phyloP scores from a whole-genome alignment of 2,888 invertebrate genomes.

The Fragum whitleyi region DNA sequence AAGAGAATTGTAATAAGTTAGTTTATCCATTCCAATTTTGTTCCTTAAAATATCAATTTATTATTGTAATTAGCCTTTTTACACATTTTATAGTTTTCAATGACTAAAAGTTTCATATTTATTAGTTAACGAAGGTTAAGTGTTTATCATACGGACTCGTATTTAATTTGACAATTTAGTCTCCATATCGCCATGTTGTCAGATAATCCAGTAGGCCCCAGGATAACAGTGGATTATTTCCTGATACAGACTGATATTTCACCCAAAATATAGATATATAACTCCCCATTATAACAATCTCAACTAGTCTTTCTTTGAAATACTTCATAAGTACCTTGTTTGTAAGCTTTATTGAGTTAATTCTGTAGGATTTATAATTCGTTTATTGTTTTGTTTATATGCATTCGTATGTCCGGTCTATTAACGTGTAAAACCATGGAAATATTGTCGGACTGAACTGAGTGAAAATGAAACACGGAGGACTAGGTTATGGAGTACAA shows the following conservation, averaged over 20 bases:
- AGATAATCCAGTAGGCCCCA: conserved; percentile 30
- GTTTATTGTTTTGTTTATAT: no score
- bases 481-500: no score
- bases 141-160: conserved; percentile 21
- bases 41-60: no score
- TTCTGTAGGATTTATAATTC: neutral
- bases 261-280: conserved; percentile 27
- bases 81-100: no score
- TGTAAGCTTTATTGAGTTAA: neutral
- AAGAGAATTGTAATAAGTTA: no score
- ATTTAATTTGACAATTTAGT: conserved; percentile 35
- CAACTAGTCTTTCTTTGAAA: neutral
- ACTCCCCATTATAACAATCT: conserved; percentile 3
- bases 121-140: neutral
- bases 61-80: no score
- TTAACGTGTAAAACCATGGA: no score
- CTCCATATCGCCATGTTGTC: conserved; percentile 1
- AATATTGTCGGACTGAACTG: no score
- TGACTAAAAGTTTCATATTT: no score
- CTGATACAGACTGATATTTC: conserved; percentile 39
- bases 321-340: neutral
- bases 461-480: no score
- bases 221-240: conserved; percentile 54
- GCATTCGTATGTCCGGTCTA: no score
- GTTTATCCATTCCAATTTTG: no score